Evolutionary conservation across 1,140 invertebrate genomes (phyloP), one percentile per base, ranked within the genome.

Genomic region (Drosophila parabipectinata): DNA sequence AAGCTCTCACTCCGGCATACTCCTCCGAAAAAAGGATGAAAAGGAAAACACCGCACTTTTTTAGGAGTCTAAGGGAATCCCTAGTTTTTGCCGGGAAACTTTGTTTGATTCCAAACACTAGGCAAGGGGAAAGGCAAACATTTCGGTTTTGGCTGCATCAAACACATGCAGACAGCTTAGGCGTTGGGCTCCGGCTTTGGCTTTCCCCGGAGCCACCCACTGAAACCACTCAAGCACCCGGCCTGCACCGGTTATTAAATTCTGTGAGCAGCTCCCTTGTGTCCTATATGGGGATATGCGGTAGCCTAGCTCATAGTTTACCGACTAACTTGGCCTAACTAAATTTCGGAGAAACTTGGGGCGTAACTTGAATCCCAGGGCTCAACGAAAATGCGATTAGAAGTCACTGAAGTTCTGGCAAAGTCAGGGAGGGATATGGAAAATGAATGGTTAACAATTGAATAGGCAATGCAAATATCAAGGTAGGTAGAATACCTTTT

Each of bases 271-370:
- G 28, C 28, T 18, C 21, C 34, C 54, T 53, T 12, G 30, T 15
- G 60, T 53, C 37, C 15, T 56, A 51, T 45, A 8, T 24, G n/a
- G 44, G 52, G 51, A 73, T 56, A 37, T 63, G 71, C 52, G 58
- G 58, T 50, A 63, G 51, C 34, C 61, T 32, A 67, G 32, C 53
- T 66, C 50, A 74, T 64, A 66, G 60, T 74, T 75, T 66, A 52
- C 61, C 76, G 18, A 87, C 59, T 48, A 74, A 81, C 71, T 84
- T 84, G 63, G 61, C 67, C 21, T 74, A 85, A 84, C 81, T 81
- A 69, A 73, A 78, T 84, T 84, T 58, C 59, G 39, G 50, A 24
- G 6, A 66, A 75, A 75, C 47, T 75, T 75, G 37, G 45, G 71
- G 14, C 60, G 7, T 10, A 58, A 75, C 60, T 74, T 39, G 32